A percentile compares a stretch with the other conserved stretches of the same genome.
These are phyloP conservation scores for Diprion similis DNA, from an alignment of 1,140 invertebrate species.

Conservation along the genomic window DNA sequence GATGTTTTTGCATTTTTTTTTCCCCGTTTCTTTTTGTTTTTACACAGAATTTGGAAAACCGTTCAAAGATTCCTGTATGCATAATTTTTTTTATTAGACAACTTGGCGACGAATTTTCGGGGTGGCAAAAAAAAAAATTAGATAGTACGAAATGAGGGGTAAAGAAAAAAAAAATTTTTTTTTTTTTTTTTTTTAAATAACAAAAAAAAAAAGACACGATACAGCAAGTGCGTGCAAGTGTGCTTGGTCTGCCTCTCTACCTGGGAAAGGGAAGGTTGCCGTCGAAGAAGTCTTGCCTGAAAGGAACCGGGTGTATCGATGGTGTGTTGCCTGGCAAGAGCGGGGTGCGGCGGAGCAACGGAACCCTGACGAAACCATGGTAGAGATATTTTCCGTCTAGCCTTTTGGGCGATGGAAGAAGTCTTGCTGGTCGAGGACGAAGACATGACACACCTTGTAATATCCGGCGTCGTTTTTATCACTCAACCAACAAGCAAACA, in stretches of 20 bases:
- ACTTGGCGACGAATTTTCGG: too few species aligned
- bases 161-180: too few species aligned
- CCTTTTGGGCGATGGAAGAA: slow-evolving; percentile 68
- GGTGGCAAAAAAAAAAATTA: too few species aligned
- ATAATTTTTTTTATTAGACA: too few species aligned
- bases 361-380: slow-evolving; percentile 88
- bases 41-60: too few species aligned
- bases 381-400: slow-evolving; percentile 83
- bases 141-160: too few species aligned
- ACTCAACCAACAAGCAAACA: too few species aligned
- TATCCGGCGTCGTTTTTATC: slow-evolving; percentile 16
- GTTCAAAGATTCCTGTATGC: too few species aligned
- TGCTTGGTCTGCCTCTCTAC: slow-evolving; percentile 37
- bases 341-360: slow-evolving; percentile 71
- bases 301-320: slow-evolving; percentile 88
- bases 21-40: too few species aligned
- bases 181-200: slow-evolving; percentile 7
- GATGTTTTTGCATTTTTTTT: too few species aligned
- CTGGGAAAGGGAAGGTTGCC: slow-evolving; percentile 67
- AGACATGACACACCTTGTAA: slow-evolving; percentile 37
- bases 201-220: background rate
- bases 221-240: background rate
- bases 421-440: slow-evolving; percentile 62
- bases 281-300: slow-evolving; percentile 70
- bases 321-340: slow-evolving; percentile 82